phyloP scores from a whole-genome alignment of 1,140 invertebrate genomes.

The Ganaspis sp. region DNA sequence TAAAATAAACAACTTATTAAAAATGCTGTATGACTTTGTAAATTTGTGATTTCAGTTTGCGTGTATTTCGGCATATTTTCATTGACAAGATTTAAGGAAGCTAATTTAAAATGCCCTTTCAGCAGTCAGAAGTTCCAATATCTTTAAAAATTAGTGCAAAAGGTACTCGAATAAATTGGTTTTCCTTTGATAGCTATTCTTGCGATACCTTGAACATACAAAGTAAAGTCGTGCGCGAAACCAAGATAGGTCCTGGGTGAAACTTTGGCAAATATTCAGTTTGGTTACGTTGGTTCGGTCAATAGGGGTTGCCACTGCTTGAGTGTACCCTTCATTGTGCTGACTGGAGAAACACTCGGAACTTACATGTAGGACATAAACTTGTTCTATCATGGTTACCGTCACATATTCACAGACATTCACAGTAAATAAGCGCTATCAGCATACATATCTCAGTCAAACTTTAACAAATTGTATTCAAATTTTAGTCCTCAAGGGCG shows the following conservation, averaged over 20 bases:
- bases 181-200: neutral
- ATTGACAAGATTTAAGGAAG: neutral
- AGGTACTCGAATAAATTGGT: neutral
- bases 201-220: neutral
- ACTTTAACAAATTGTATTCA: neutral
- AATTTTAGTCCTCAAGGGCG: constrained; percentile 4
- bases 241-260: neutral
- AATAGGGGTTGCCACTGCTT: neutral
- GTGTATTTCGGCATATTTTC: too few species aligned
- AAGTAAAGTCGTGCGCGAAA: neutral
- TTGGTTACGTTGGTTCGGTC: constrained; percentile 35
- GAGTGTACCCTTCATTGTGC: neutral
- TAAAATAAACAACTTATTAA: too few species aligned
- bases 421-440: neutral
- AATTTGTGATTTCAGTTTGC: too few species aligned
- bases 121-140: neutral
- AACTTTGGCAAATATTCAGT: constrained; percentile 23
- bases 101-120: neutral
- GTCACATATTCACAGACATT: neutral
- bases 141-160: neutral
- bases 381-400: neutral
- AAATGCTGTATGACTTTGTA: too few species aligned
- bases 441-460: neutral
- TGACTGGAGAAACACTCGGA: neutral
- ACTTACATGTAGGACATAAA: neutral